These are phyloP conservation scores for Neocloeon triangulifer DNA, from an alignment of 1,140 invertebrate species.

Conservation along the genomic window DNA sequence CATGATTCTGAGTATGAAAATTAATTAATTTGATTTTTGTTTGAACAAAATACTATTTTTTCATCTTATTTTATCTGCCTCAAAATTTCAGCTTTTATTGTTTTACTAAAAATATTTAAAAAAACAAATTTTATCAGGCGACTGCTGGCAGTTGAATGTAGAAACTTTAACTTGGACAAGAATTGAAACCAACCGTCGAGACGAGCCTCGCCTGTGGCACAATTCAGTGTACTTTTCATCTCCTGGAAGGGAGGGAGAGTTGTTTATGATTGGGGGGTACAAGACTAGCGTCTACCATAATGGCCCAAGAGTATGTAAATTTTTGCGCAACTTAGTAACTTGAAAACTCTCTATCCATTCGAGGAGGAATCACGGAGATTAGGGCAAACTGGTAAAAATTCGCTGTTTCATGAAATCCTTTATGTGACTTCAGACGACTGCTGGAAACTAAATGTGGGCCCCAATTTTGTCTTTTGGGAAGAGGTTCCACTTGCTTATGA, in stretches of 20 bases:
- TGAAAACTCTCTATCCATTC: slow-evolving; percentile 1
- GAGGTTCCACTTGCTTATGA: slow-evolving; percentile 9
- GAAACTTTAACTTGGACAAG: no score
- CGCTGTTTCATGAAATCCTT: not conserved
- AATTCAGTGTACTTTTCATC: slow-evolving; percentile 7
- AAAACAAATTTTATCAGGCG: no score
- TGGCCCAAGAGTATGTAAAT: slow-evolving; percentile 6
- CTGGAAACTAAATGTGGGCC: slow-evolving; percentile 1
- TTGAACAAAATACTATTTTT: no score
- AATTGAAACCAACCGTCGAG: no score
- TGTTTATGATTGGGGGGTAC: slow-evolving; percentile 11
- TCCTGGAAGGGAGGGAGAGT: slow-evolving; percentile 8
- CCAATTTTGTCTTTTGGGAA: not conserved
- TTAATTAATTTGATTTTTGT: not conserved
- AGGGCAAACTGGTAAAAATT: no score
- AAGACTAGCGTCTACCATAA: slow-evolving; percentile 9
- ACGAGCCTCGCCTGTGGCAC: slow-evolving; percentile 10
- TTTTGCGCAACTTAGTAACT: no score
- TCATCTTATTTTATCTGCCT: no score
- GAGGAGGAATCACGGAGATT: not conserved
- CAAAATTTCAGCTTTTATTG: no score
- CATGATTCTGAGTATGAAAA: slow-evolving; percentile 10
- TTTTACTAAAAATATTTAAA: no score
- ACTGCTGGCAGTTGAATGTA: no score
- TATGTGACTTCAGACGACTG: slow-evolving; percentile 6